Conservation (phyloP, 2,888 invertebrate genomes). For the Clistopyga incitator region DNA sequence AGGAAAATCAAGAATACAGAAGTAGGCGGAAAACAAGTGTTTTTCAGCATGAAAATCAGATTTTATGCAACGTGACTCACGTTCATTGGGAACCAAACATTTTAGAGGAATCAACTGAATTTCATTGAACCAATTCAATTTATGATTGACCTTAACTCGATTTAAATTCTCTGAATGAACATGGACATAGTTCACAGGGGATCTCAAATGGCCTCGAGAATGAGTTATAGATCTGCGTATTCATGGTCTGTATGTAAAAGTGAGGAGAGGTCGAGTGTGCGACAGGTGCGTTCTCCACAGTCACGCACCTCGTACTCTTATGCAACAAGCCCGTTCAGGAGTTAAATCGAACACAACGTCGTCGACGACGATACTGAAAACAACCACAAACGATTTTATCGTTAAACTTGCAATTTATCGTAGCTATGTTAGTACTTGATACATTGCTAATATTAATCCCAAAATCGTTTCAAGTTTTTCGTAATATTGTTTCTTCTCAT, state of each 20-base stretch:
- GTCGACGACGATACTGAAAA: not conserved
- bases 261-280: constrained; percentile 51
- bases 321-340: constrained; percentile 65
- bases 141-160: no score
- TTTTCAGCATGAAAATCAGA: no score
- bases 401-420: no score
- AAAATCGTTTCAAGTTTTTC: no score
- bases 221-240: constrained; percentile 38
- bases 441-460: no score
- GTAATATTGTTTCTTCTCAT: no score
- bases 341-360: constrained; percentile 1
- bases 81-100: no score
- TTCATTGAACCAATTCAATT: no score
- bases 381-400: constrained; percentile 1
- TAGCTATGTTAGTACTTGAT: no score
- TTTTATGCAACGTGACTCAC: no score
- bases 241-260: constrained; percentile 25
- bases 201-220: constrained; percentile 45
- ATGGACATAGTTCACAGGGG: constrained; percentile 18
- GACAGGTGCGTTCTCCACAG: constrained; percentile 68
- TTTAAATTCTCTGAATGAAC: no score
- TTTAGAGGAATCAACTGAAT: no score
- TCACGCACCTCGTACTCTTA: constrained; percentile 71
- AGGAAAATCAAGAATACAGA: not conserved
- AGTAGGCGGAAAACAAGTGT: not conserved